phyloP scores from a whole-genome alignment of 2,113 vertebrate genomes.

The Capra hircus region DNA sequence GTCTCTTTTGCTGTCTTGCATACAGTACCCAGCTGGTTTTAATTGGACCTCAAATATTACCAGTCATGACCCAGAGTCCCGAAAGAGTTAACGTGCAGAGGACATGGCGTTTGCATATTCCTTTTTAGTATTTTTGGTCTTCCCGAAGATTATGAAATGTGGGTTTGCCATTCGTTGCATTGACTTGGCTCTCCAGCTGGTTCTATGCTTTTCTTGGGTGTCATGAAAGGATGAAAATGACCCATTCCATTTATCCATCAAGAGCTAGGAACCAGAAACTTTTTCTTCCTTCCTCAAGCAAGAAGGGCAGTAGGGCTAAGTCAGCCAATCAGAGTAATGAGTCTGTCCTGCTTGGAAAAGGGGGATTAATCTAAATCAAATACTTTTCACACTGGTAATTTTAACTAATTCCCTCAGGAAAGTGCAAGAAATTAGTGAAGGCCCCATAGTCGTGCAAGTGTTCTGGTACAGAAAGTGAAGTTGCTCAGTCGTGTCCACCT shows the following conservation, averaged over 20 bases:
- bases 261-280: constrained; percentile 69
- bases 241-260: constrained; percentile 73
- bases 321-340: constrained; percentile 80
- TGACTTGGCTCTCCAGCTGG: constrained; percentile 43
- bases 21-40: background rate
- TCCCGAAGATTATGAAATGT: background rate
- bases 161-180: background rate
- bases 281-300: constrained; percentile 63
- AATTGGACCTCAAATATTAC: background rate
- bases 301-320: constrained; percentile 71
- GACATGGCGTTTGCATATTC: background rate
- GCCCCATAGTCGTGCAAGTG: constrained; percentile 73
- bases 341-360: constrained; percentile 79
- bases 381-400: constrained; percentile 82
- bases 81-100: background rate
- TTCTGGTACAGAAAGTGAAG: constrained; percentile 65
- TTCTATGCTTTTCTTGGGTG: constrained; percentile 68
- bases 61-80: background rate
- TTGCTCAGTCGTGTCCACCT: background rate
- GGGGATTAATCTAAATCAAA: constrained; percentile 84
- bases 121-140: background rate
- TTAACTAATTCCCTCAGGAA: constrained; percentile 83
- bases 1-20: too few species aligned
- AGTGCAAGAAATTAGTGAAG: constrained; percentile 78
- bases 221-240: constrained; percentile 76